Base-by-base conservation (phyloP, 92 coral and sea anemone genomes). In the Chrysogorgia sp. region DNA sequence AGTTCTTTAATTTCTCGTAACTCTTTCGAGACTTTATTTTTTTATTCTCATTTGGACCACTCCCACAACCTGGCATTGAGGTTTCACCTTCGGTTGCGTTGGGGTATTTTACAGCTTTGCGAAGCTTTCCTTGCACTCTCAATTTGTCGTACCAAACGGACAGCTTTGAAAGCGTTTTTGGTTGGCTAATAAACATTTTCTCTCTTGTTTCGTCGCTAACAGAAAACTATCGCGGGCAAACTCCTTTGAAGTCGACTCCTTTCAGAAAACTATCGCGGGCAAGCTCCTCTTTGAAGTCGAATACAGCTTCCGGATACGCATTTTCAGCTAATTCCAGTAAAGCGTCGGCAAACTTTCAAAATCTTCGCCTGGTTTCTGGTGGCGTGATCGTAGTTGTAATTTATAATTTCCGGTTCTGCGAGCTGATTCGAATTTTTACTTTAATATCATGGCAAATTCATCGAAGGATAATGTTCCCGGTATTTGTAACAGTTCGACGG, bases 291-390 rank as follows among this genome's bases (percentile, higher is more conserved):
- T 84, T 81, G 63, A 88, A 76, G 20, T 34, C 37, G 32, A 56
- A 80, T 10, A 52, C 91, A 33, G 67, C 86, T 43, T 88, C 81
- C 35, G 87, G 92, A 59, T 84, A 81, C 25, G 86, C 86, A 80
- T 87, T 87, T 52, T 87, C 86, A 15, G 47, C 81, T 67, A 87
- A 61, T 34, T 87, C 86, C 75, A 78, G 25, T 29, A 87, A 26
- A 24, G 31, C 60, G 32, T 88, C 81, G 41, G 92, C 82, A 50
- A 80, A 17, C 55, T 63, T 14, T 88, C 82, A 21, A 80, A 57
- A 62, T 75, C 80, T 50, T 84, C 86, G 17, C 43, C 76, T 13
- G 68, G 63, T 59, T 55, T 48, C 55, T 47, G 10, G 15, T 47
- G 15, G 53, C 53, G 53, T 23, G 61, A 58, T 24, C 75, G 55